Evolutionary conservation across 1,140 invertebrate genomes (phyloP), one percentile per base, ranked within the genome.

Genomic region (Aphis craccivora): DNA sequence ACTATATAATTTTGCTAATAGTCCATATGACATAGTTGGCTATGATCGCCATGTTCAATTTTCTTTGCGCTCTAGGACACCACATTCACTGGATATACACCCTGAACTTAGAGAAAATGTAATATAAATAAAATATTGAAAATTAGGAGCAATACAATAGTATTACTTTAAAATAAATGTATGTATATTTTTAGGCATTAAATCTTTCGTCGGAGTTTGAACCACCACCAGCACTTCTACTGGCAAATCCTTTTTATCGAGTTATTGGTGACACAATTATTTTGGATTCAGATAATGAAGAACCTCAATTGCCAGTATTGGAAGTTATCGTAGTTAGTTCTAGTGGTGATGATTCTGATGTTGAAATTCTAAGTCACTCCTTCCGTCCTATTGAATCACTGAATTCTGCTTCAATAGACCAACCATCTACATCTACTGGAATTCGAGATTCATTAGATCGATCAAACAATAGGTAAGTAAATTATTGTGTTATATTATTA

Each of bases 381-480:
- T 53, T 43, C n/a, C 60, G 3, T 53, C 14, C 76, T 30, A 40
- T 55, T 8, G 18, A 53, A 53, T 0, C n/a, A 67, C 43, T 30
- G 8, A 18, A 90, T 60, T 45, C 37, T 76, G 2, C 48, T 2
- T 51, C 45, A 86, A 93, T 83, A 11, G 91, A 93, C 40, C 81
- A 86, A 55, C 91, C 91, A 55, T 93, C 91, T 43, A 93, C 91
- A 2, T 93, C 91, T 25, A 86, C 91, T 84, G 91, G 91, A 14
- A 84, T 93, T 51, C 91, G 81, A 35, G 35, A 93, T 93, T 86
- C 91, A 30, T 43, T 55, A 53, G 91, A 86, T 53, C 91, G 48
- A 53, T 81, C 91, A 20, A 93, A 35, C 25, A 93, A 53, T 55
- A 93, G 91, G 91, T 86, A 86, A 81, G 48, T 2, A 55, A 53